phyloP scores from a whole-genome alignment of 2,797 vertebrate genomes.

The Rhadinocentrus ornatus region DNA sequence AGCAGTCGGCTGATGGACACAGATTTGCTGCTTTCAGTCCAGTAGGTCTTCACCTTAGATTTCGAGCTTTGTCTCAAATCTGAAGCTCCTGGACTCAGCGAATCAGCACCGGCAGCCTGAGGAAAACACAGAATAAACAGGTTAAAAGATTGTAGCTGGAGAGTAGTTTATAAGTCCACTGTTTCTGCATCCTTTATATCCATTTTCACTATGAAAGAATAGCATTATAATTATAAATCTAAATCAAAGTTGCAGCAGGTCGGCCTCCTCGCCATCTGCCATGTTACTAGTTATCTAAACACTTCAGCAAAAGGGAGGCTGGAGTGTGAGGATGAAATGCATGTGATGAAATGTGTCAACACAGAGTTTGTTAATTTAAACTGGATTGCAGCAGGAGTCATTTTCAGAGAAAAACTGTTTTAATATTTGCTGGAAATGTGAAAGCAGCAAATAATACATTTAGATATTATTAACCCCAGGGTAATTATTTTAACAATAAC shows the following conservation, averaged over 20 bases:
- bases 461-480: neutral
- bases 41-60: slow-evolving; percentile 90
- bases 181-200: too few species aligned
- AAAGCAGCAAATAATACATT: slow-evolving; percentile 4
- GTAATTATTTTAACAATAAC: slow-evolving; percentile 5
- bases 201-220: neutral
- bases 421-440: slow-evolving; percentile 1
- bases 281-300: neutral
- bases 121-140: slow-evolving; percentile 27
- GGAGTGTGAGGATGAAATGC: slow-evolving; percentile 3
- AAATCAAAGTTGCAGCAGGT: neutral
- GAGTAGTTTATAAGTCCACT: neutral
- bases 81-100: slow-evolving; percentile 83
- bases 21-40: slow-evolving; percentile 90
- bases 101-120: slow-evolving; percentile 86
- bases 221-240: neutral
- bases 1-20: slow-evolving; percentile 93
- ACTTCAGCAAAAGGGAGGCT: neutral
- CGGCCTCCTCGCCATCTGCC: neutral
- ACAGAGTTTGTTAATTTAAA: slow-evolving; percentile 4
- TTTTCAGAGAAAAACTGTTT: slow-evolving; percentile 4
- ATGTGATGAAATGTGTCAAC: slow-evolving; percentile 12
- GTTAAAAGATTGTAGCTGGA: neutral
- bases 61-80: slow-evolving; percentile 87
- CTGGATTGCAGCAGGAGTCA: neutral